Conservation (phyloP, 2,888 invertebrate species). For the Fragum whitleyi region DNA sequence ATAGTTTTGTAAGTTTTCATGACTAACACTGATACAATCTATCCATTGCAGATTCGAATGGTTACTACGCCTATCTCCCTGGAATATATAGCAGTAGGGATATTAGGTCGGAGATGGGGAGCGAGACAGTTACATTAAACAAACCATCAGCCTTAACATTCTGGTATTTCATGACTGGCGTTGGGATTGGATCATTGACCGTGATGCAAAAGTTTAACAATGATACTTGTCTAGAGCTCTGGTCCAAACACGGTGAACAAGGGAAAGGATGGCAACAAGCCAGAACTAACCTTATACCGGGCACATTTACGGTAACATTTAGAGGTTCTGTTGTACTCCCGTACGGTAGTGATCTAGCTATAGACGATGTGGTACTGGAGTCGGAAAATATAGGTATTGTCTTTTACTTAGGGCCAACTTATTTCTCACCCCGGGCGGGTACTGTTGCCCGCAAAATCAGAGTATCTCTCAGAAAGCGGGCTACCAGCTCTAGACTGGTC, state of each 20-base stretch:
- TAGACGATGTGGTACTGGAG: conserved; percentile 43
- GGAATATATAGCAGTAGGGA: conserved; percentile 25
- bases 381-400: conserved; percentile 37
- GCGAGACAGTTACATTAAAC: conserved; percentile 25
- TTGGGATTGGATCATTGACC: conserved; percentile 45
- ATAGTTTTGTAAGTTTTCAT: too few species aligned
- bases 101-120: conserved; percentile 35
- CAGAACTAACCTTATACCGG: conserved; percentile 29
- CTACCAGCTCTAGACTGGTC: too few species aligned
- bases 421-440: too few species aligned
- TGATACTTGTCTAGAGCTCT: conserved; percentile 8
- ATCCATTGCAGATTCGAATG: conserved; percentile 45
- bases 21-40: too few species aligned
- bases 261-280: conserved; percentile 27
- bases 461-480: too few species aligned
- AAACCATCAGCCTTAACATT: conserved; percentile 38
- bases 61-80: conserved; percentile 42
- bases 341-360: conserved; percentile 46
- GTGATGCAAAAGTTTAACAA: conserved; percentile 1
- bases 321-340: conserved; percentile 37
- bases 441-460: too few species aligned
- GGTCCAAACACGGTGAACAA: conserved; percentile 43
- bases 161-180: conserved; percentile 64
- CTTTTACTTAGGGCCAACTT: too few species aligned
- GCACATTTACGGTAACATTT: conserved; percentile 33